Percentiles rank a stretch among this genome's conserved stretches.
These are phyloP conservation scores for Mimachlamys varia DNA, from an alignment of 2,888 invertebrate species.

Conservation along the genomic window DNA sequence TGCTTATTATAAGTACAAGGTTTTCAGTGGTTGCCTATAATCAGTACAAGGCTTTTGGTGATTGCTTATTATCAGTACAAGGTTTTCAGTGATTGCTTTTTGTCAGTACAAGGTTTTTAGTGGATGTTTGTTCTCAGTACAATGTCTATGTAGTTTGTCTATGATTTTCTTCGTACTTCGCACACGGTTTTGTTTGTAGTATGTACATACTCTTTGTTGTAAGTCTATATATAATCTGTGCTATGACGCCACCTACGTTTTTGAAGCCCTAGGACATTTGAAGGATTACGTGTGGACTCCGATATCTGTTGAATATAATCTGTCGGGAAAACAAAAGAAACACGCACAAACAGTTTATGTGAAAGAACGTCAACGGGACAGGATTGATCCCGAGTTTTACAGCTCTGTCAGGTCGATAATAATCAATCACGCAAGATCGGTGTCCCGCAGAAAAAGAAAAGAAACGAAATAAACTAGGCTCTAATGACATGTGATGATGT, in stretches of 20 bases:
- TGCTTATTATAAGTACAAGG: too few relatives aligned
- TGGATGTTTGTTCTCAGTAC: too few relatives aligned
- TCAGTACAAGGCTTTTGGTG: too few relatives aligned
- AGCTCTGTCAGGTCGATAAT: neutral
- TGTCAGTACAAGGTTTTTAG: too few relatives aligned
- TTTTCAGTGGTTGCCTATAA: too few relatives aligned
- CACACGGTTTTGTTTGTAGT: too few relatives aligned
- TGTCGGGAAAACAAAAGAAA: neutral
- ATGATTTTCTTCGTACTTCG: too few relatives aligned
- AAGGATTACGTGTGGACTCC: neutral
- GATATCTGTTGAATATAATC: neutral
- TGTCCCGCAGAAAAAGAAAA: neutral
- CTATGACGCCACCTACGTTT: neutral
- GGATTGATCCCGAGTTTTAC: neutral
- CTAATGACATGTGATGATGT: neutral
- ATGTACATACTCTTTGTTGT: too few relatives aligned
- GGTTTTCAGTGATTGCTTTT: too few relatives aligned
- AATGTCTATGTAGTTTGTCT: too few relatives aligned
- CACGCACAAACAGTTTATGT: neutral
- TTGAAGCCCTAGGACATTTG: neutral
- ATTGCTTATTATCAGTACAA: too few relatives aligned
- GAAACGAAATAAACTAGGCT: neutral
- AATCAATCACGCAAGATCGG: neutral
- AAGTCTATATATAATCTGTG: too few relatives aligned
- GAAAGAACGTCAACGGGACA: neutral